Percentiles rank a stretch among this genome's conserved stretches.
phyloP scores from a whole-genome alignment of 2,888 invertebrate species.

The Dicycla oo region DNA sequence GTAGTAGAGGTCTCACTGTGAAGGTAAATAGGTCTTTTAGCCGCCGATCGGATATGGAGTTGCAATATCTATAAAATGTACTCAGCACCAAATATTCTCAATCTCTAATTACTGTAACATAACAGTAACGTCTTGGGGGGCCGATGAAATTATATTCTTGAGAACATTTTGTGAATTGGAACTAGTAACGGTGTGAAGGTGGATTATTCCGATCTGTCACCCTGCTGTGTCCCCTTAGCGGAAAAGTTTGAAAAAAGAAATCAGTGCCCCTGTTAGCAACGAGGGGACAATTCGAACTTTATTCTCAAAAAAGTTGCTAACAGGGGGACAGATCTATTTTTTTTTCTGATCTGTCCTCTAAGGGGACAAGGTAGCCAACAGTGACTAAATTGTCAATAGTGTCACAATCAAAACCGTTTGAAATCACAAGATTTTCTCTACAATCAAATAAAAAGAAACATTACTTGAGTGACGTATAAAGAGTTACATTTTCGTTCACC shows the following conservation, averaged over 20 bases:
- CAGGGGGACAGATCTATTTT: too few relatives aligned
- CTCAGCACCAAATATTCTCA: too few relatives aligned
- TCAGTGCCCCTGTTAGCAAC: too few relatives aligned
- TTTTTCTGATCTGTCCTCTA: too few relatives aligned
- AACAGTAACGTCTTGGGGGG: too few relatives aligned
- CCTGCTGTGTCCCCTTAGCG: too few relatives aligned
- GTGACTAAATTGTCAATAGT: neutral
- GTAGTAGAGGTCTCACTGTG: neutral
- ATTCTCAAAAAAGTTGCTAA: too few relatives aligned
- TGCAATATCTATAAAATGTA: neutral
- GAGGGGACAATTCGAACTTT: too few relatives aligned
- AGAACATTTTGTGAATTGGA: neutral
- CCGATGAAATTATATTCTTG: neutral
- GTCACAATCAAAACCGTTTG: neutral
- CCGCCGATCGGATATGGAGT: neutral
- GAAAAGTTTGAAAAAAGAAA: too few relatives aligned
- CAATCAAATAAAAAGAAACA: conserved; percentile 36
- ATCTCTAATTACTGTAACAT: too few relatives aligned
- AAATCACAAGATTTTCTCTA: conserved; percentile 3
- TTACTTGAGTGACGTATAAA: conserved; percentile 29
- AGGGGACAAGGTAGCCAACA: too few relatives aligned
- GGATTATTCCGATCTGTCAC: too few relatives aligned
- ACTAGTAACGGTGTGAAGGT: neutral
- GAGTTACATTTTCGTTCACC: conserved; percentile 43
- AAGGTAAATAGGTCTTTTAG: neutral